Percentiles rank a stretch among this genome's conserved stretches.
These are phyloP conservation scores for Hypocryptadius cinnamomeus DNA, from an alignment of 2,113 vertebrate species.

Conservation along the genomic window DNA sequence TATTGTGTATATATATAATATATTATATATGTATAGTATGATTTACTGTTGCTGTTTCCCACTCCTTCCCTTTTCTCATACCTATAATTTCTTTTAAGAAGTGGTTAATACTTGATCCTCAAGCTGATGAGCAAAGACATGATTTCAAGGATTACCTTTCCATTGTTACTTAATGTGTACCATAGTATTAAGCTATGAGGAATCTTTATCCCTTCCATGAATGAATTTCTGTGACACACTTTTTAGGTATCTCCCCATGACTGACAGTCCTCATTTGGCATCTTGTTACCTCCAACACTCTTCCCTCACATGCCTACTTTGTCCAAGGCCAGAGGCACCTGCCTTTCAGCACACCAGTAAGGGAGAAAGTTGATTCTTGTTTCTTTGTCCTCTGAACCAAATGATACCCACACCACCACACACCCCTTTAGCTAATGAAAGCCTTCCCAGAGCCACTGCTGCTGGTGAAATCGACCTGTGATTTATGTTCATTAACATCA, in stretches of 20 bases:
- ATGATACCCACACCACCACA: neutral
- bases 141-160: neutral
- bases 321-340: neutral
- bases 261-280: neutral
- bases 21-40: no score
- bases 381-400: neutral
- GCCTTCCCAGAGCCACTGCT: neutral
- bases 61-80: neutral
- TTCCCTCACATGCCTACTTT: neutral
- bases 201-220: neutral
- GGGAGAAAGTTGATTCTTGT: neutral
- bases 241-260: neutral
- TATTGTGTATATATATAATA: neutral
- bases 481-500: slow-evolving; percentile 33
- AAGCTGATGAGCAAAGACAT: neutral
- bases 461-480: neutral
- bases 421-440: neutral
- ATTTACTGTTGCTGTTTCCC: neutral
- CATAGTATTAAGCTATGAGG: neutral
- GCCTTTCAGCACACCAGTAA: neutral
- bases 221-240: neutral
- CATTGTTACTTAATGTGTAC: neutral
- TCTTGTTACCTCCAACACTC: neutral
- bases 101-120: neutral
- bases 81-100: neutral